phyloP scores from a whole-genome alignment of 23 tunicate species.

The Styela plicata region DNA sequence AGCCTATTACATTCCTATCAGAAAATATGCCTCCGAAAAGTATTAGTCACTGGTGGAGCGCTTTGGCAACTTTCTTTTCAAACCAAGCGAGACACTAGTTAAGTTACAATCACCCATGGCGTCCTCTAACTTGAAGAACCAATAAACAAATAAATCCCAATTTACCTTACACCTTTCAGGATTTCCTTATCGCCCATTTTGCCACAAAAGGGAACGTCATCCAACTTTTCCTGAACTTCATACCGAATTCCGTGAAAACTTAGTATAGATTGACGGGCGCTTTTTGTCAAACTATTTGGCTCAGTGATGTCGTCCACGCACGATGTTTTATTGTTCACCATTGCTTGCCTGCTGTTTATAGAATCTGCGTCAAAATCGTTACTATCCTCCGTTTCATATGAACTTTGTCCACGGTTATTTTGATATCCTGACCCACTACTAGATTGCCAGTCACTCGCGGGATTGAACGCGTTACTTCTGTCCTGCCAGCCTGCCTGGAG shows the following conservation, averaged over 20 bases:
- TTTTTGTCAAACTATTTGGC: not conserved
- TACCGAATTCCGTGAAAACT: slow-evolving; percentile 73
- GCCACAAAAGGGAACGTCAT: slow-evolving; percentile 81
- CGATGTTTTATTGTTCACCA: slow-evolving; percentile 9
- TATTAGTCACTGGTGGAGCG: too few species aligned
- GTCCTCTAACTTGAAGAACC: not conserved
- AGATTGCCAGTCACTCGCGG: not conserved
- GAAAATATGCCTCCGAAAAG: too few species aligned
- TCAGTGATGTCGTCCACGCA: not conserved
- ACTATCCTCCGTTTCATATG: not conserved
- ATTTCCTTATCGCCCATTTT: slow-evolving; percentile 67
- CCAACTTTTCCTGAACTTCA: slow-evolving; percentile 73
- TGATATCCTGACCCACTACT: not conserved
- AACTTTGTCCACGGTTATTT: not conserved
- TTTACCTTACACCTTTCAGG: slow-evolving; percentile 59
- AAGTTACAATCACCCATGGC: too few species aligned
- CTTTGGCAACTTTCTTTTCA: too few species aligned
- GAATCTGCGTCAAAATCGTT: not conserved
- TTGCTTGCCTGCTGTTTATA: not conserved
- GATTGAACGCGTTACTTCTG: not conserved
- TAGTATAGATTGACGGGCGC: slow-evolving; percentile 1
- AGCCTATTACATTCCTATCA: too few species aligned
- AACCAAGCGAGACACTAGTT: too few species aligned
- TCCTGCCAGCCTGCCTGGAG: not conserved
- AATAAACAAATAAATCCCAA: not conserved